A percentile compares a stretch with the other conserved stretches of the same genome.
These are phyloP conservation scores for Polylopha cassiicola DNA, from an alignment of 2,888 invertebrate species.

Conservation along the genomic window DNA sequence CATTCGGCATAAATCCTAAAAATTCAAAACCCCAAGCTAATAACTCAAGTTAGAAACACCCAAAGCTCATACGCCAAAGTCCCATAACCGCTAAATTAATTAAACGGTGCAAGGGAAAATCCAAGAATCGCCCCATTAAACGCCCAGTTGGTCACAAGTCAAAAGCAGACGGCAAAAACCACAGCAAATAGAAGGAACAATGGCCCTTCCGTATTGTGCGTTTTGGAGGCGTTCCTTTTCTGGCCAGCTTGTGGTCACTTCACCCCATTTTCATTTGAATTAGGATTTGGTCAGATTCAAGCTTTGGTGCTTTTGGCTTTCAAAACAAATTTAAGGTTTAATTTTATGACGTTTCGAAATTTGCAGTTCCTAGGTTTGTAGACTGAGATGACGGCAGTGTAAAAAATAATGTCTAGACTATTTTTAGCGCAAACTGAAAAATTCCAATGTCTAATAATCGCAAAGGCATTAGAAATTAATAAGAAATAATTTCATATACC, in stretches of 20 bases:
- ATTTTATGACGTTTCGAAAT: no score
- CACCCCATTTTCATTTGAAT: constrained; percentile 29
- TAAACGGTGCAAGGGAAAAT: constrained; percentile 24
- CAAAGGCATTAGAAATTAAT: no score
- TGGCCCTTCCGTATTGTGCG: constrained; percentile 29
- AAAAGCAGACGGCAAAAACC: constrained; percentile 31
- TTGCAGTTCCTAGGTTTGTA: background rate
- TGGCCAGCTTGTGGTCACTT: constrained; percentile 26
- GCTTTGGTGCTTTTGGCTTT: constrained; percentile 15
- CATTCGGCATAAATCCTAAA: constrained; percentile 13
- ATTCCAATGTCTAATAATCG: no score
- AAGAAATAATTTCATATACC: no score
- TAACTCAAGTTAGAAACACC: background rate
- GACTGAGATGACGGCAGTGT: no score
- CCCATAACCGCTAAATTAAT: constrained; percentile 18
- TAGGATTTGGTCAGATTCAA: constrained; percentile 30
- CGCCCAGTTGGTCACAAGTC: constrained; percentile 30
- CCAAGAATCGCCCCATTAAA: constrained; percentile 29
- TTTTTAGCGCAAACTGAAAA: no score
- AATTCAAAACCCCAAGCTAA: no score
- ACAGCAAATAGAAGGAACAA: constrained; percentile 35
- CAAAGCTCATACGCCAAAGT: constrained; percentile 12
- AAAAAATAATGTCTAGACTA: no score
- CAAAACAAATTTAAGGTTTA: no score
- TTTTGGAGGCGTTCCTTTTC: constrained; percentile 14